phyloP scores from a whole-genome alignment of 2,888 invertebrate species.

The Eupithecia vulgata region DNA sequence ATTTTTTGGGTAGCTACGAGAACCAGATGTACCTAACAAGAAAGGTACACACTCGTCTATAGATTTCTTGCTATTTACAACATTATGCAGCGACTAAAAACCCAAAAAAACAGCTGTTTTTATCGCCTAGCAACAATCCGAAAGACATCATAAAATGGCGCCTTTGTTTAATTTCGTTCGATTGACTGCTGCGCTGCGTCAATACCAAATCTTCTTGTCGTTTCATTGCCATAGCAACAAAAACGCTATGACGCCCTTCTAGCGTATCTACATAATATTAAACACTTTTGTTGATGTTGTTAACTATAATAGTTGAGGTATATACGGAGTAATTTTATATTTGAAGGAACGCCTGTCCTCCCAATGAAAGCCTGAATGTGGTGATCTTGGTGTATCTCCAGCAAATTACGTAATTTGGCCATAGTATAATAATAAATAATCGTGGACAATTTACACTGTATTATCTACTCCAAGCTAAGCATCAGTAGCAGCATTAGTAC shows the following conservation, averaged over 20 bases:
- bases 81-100: neutral
- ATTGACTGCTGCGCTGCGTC: neutral
- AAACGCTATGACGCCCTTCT: neutral
- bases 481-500: too few relatives aligned
- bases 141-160: slow-evolving; percentile 6
- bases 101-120: neutral
- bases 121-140: slow-evolving; percentile 3
- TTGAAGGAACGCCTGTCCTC: neutral
- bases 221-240: slow-evolving; percentile 4
- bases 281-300: neutral
- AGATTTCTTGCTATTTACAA: neutral
- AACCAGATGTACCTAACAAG: neutral
- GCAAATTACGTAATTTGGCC: neutral
- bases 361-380: neutral
- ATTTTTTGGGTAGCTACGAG: neutral
- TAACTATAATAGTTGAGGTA: neutral
- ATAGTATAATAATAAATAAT: too few relatives aligned
- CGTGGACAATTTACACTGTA: too few relatives aligned
- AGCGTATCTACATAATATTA: neutral
- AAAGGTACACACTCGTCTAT: neutral
- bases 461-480: too few relatives aligned
- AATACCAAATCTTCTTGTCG: neutral
- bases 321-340: too few relatives aligned
- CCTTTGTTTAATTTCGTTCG: too few relatives aligned
- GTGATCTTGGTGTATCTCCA: neutral